These are phyloP conservation scores for Trogon surrucura DNA, from an alignment of 2,113 vertebrate species.

Conservation along the genomic window DNA sequence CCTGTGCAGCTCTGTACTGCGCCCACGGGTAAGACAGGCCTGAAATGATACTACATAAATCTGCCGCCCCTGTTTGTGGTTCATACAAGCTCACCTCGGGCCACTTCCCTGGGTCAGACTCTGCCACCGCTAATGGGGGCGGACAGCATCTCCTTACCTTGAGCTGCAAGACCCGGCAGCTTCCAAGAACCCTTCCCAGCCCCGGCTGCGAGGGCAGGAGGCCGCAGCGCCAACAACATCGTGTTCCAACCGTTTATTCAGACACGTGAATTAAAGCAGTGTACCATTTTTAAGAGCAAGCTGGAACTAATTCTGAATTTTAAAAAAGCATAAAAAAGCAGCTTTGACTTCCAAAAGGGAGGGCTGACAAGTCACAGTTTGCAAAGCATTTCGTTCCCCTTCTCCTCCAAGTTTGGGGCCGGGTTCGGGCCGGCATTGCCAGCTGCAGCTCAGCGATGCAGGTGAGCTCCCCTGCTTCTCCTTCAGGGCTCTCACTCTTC, in stretches of 20 bases:
- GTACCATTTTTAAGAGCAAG: not conserved
- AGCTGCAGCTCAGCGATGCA: rapidly evolving
- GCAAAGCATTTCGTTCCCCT: not conserved
- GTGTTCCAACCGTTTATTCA: conserved; percentile 24
- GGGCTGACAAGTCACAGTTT: not conserved
- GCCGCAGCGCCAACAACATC: not conserved
- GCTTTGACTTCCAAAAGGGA: not conserved
- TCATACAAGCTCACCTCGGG: rapidly evolving
- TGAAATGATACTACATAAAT: not conserved
- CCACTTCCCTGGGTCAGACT: rapidly evolving
- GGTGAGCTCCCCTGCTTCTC: not conserved
- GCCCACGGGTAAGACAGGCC: rapidly evolving
- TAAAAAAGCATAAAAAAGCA: not conserved
- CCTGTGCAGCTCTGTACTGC: rapidly evolving
- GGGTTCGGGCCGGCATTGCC: rapidly evolving
- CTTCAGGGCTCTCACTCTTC: conserved; percentile 67
- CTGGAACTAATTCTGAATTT: not conserved
- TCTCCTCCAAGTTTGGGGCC: rapidly evolving
- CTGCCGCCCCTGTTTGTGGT: not conserved
- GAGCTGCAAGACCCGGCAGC: rapidly evolving
- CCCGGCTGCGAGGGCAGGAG: rapidly evolving
- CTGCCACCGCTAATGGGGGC: rapidly evolving
- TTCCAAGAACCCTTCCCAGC: not conserved
- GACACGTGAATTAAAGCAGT: not conserved
- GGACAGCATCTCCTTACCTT: not conserved